Evolutionary conservation across 2,797 vertebrate genomes (phyloP).

Genomic region (Enteromius anoplus): DNA sequence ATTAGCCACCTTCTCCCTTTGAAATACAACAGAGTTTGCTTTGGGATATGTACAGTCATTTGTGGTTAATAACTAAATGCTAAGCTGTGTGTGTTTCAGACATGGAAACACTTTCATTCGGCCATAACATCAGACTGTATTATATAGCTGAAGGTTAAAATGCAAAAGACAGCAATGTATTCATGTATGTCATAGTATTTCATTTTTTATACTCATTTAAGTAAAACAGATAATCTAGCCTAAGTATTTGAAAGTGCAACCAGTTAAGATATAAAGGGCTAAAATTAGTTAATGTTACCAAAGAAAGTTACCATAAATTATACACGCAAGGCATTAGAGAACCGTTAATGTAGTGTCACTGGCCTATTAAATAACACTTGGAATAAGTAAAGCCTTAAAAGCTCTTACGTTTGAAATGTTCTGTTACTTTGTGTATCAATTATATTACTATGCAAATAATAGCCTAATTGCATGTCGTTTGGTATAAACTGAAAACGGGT

Average conservation of each 20-base stretch:
- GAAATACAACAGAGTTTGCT: not conserved
- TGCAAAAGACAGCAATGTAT: not conserved
- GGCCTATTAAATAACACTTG: not conserved
- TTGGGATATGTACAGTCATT: not conserved
- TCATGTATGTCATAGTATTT: too few species aligned
- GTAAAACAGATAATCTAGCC: not conserved
- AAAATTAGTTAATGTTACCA: not conserved
- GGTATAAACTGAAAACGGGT: not conserved
- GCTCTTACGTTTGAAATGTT: not conserved
- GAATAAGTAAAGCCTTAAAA: not conserved
- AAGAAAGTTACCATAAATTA: not conserved
- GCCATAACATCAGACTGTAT: not conserved
- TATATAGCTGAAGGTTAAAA: not conserved
- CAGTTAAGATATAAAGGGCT: not conserved
- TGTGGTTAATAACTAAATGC: not conserved
- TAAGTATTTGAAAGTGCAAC: not conserved
- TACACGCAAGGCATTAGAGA: not conserved
- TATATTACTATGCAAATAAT: not conserved
- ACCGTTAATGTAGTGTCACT: constrained; percentile 13
- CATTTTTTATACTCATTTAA: not conserved
- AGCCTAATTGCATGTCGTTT: not conserved
- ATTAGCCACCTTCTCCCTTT: not conserved
- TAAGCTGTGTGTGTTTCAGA: not conserved
- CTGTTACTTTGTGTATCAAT: not conserved
- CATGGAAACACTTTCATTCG: not conserved